Percentiles rank a stretch among this genome's conserved stretches.
Evolutionary conservation across 1,140 invertebrate species (phyloP).

Genomic region (Lepidurus packardi): DNA sequence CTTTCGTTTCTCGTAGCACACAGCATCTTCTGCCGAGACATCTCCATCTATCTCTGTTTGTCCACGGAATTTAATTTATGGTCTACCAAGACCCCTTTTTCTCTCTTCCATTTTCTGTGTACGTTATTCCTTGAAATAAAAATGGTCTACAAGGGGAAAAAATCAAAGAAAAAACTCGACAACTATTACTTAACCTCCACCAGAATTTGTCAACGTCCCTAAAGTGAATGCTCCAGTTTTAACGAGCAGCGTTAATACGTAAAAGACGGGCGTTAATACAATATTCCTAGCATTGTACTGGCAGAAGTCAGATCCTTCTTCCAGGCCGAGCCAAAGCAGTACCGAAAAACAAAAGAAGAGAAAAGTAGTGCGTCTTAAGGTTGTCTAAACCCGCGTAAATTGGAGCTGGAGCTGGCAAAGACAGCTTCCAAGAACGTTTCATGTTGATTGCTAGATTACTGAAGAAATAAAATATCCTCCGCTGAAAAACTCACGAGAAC

Average conservation of each 20-base stretch:
- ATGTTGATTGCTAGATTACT: constrained; percentile 16
- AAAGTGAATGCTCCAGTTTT: not conserved
- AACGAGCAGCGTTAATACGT: not conserved
- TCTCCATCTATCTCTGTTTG: constrained; percentile 21
- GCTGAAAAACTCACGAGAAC: not conserved
- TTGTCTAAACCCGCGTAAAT: constrained; percentile 6
- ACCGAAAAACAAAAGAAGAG: not conserved
- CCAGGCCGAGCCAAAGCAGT: not conserved
- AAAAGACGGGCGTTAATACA: not conserved
- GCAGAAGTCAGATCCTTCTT: not conserved
- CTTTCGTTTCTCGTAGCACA: not conserved
- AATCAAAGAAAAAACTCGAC: no score
- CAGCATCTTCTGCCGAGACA: constrained; percentile 11
- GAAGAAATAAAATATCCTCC: not conserved
- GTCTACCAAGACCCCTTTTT: not conserved
- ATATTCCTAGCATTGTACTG: not conserved
- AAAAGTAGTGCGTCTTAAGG: not conserved
- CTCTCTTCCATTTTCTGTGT: not conserved
- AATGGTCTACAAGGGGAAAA: not conserved
- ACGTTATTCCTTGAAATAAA: not conserved
- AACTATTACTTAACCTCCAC: not conserved
- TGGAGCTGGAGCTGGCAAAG: not conserved
- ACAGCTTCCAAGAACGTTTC: constrained; percentile 15
- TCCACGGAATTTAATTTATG: constrained; percentile 22
- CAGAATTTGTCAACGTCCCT: not conserved